These are phyloP conservation scores for Rhamphomyia laevipes DNA, from an alignment of 2,888 invertebrate species.

Conservation along the genomic window DNA sequence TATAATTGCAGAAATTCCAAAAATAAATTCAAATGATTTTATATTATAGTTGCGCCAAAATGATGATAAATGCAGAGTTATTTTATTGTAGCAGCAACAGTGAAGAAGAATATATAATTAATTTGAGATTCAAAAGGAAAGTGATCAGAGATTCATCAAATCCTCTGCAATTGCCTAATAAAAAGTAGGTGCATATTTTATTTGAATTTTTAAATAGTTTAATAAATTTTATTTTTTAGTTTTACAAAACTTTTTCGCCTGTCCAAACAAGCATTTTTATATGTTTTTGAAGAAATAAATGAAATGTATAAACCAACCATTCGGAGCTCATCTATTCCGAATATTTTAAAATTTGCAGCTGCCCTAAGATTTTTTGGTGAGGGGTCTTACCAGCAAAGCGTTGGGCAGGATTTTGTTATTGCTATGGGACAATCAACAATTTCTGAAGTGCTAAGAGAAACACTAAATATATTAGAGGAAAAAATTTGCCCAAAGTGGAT, in stretches of 20 bases:
- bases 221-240: neutral
- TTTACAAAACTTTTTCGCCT: neutral
- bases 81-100: too few relatives aligned
- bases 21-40: too few relatives aligned
- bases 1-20: too few relatives aligned
- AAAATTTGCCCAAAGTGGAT: neutral
- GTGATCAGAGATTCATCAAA: slow-evolving; percentile 1
- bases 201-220: too few relatives aligned
- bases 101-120: too few relatives aligned
- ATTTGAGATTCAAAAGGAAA: too few relatives aligned
- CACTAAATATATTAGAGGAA: slow-evolving; percentile 1
- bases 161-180: slow-evolving; percentile 2
- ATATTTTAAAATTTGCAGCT: neutral
- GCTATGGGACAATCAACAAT: neutral
- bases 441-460: neutral
- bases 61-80: too few relatives aligned
- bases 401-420: neutral
- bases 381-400: neutral
- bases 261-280: neutral
- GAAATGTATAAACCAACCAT: neutral
- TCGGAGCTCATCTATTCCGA: neutral
- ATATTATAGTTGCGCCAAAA: too few relatives aligned
- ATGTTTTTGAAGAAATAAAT: neutral
- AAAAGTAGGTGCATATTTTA: neutral
- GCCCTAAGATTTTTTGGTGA: neutral